A percentile compares a stretch with the other conserved stretches of the same genome.
Evolutionary conservation across 2,113 vertebrate genomes (phyloP).

Genomic region (Regulus satrapa): DNA sequence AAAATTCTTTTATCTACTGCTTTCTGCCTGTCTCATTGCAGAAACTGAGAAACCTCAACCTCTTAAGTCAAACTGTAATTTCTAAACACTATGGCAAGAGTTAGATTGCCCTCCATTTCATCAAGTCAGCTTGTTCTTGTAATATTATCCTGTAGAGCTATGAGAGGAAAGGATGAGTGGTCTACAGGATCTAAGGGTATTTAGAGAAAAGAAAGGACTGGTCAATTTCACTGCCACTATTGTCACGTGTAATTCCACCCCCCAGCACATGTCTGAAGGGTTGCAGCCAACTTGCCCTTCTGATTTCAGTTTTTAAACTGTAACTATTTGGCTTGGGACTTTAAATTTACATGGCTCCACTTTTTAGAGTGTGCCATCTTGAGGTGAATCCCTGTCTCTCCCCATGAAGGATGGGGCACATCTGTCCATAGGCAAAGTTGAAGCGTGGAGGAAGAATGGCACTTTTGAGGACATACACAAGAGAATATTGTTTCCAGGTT

Average conservation of each 20-base stretch:
- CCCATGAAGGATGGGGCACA: background rate
- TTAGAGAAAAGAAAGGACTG: background rate
- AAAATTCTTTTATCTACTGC: background rate
- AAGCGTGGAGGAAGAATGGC: background rate
- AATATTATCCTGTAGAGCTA: background rate
- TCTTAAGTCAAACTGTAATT: background rate
- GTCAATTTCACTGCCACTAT: background rate
- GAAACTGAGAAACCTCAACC: background rate
- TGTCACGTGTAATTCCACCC: background rate
- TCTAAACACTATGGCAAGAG: background rate
- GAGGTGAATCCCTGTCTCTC: background rate
- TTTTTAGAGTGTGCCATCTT: background rate
- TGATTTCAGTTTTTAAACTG: background rate
- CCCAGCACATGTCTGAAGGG: background rate
- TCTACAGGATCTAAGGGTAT: background rate
- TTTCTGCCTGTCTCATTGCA: background rate
- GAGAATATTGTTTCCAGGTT: constrained; percentile 68
- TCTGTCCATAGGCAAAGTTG: background rate
- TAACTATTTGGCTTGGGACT: background rate
- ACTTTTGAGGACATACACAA: constrained; percentile 12
- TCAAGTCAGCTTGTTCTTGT: background rate
- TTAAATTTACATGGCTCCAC: background rate
- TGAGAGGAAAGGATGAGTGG: background rate
- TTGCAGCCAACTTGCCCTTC: background rate
- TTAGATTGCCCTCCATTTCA: background rate